These are phyloP conservation scores for Cryptomyrus ogoouensis DNA, from an alignment of 2,113 vertebrate species.

Conservation along the genomic window DNA sequence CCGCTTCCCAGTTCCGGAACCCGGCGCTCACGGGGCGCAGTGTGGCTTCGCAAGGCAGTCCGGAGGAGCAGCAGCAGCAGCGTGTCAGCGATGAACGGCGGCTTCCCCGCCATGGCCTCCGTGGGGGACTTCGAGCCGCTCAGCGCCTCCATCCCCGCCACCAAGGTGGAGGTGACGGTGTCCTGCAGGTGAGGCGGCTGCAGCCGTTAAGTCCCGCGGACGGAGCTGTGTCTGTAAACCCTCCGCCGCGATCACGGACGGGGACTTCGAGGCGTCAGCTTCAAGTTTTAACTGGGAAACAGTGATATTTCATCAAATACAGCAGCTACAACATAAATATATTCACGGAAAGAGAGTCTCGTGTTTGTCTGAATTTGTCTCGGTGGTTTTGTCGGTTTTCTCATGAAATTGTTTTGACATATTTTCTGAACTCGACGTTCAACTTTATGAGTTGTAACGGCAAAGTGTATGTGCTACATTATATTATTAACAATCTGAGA, in stretches of 20 bases:
- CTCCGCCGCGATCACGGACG: not conserved
- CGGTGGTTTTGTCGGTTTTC: not conserved
- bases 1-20: conserved; percentile 6
- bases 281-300: not conserved
- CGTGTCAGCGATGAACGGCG: conserved; percentile 32
- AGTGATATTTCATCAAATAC: not conserved
- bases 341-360: not conserved
- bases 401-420: not conserved
- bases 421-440: not conserved
- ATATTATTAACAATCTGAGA: not conserved
- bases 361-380: not conserved
- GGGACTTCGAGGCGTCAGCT: not conserved
- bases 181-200: not conserved
- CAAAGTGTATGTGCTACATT: not conserved
- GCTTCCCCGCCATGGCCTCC: not conserved
- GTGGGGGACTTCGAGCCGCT: not conserved
- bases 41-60: not conserved
- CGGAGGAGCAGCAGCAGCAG: conserved; percentile 14
- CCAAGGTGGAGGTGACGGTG: not conserved
- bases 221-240: not conserved
- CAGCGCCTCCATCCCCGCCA: not conserved
- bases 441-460: not conserved
- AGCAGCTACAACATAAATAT: not conserved
- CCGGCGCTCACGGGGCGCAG: not conserved
- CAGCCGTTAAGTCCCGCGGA: not conserved